These are phyloP conservation scores for Musca vetustissima DNA, from an alignment of 1,140 invertebrate genomes.

Conservation along the genomic window DNA sequence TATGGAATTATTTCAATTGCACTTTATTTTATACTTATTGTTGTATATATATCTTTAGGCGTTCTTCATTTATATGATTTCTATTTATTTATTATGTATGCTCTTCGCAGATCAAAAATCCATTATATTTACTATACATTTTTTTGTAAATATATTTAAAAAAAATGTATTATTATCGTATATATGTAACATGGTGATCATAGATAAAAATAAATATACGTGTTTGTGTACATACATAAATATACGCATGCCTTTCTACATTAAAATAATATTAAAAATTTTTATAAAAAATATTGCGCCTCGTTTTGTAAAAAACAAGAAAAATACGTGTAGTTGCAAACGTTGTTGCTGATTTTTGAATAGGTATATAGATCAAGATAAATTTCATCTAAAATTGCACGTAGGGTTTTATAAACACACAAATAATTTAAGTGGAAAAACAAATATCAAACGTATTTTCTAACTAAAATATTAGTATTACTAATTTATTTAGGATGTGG, in stretches of 20 bases:
- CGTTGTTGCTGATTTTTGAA: background rate
- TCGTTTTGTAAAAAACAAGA: slow-evolving; percentile 16
- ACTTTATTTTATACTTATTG: slow-evolving; percentile 18
- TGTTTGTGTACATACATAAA: background rate
- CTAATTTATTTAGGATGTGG: background rate
- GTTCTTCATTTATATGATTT: slow-evolving; percentile 12
- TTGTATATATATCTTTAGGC: background rate
- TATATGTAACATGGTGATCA: slow-evolving; percentile 5
- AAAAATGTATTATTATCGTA: background rate
- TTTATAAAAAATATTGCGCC: slow-evolving; percentile 24
- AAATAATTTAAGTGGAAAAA: background rate
- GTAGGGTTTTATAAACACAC: slow-evolving; percentile 1
- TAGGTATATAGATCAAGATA: background rate
- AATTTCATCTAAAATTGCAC: slow-evolving; percentile 15
- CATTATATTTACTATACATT: slow-evolving; percentile 1
- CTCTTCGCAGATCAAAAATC: background rate
- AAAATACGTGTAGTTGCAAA: background rate
- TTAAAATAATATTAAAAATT: background rate
- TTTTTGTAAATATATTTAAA: background rate
- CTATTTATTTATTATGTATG: background rate
- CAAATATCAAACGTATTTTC: background rate
- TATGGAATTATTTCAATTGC: slow-evolving; percentile 16
- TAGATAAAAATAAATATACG: slow-evolving; percentile 8
- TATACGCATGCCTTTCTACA: background rate
- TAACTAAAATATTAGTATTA: background rate